Base-by-base conservation (phyloP, 1,140 invertebrate genomes). In the Nephila pilipes region DNA sequence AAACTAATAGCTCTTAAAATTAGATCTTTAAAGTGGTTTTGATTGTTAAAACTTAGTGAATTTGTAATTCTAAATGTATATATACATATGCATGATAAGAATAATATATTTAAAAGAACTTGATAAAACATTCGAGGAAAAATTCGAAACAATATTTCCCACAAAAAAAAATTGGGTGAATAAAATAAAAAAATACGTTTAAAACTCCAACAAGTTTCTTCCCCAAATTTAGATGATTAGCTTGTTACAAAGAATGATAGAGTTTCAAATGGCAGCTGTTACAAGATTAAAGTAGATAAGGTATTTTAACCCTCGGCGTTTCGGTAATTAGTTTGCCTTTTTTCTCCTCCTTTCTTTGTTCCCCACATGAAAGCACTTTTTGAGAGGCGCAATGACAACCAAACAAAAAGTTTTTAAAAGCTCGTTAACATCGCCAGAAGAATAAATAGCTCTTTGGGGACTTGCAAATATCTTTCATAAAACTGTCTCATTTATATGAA, bases 301-400 rank as follows among this genome's bases (percentile, higher is more conserved):
- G 54, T 55, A 83, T 83, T 83, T 83, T 83, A 55, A 83, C 80
- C n/a, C 80, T 83, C 80, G 80, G 38, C 80, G 80, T 55, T 83
- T 83, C 25, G 54, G 80, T 83, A 83, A 83, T 83, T 83, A 83
- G 80, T 83, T 54, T 83, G 80, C 38, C n/a, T 55, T 55, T n/a
- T 38, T 83, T 83, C 54, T 46, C 2, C n/a, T 83, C n/a, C n/a
- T n/a, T 83, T 54, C 46, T 83, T 83, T 83, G 80, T 55, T 83
- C 46, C 80, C 38, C n/a, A 55, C 80, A 83, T 55, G 54, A 83
- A 83, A 83, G 22, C 80, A 54, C 54, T 83, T 83, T 83, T 83
- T 55, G 25, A 25, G 46, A 55, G 12, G n/a, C 38, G 20, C 80
- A 83, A 46, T 83, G 80, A 25, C 80, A 83, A 46, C 36, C 25